Base-by-base conservation (phyloP, 2,888 invertebrate species). In the Scaptomyza flava region DNA sequence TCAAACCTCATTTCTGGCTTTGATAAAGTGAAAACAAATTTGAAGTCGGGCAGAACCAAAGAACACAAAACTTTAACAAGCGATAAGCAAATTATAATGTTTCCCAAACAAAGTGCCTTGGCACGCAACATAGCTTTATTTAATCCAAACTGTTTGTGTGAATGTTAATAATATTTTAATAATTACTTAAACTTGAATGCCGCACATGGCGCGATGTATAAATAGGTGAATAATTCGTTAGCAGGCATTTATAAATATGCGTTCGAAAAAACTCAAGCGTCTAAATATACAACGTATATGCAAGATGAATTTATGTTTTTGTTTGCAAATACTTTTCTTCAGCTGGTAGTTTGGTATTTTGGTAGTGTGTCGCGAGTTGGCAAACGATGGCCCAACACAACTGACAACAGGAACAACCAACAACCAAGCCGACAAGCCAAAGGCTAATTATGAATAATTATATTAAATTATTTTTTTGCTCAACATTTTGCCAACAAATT, bases 311-410 rank as follows among this genome's bases (percentile, higher is more conserved):
- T 87, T 87, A 89, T 82, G 79, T 82, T 81, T 82, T 87, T 89
- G 89, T 89, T 82, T 89, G 82, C 82, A 89, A 89, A 82, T 84
- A 84, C 81, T 87, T 89, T 89, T 73, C 75, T 63, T 14, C 64
- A 36, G 41, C 23, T 50, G 47, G n/a, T n/a, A n/a, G n/a, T n/a
- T n/a, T n/a, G n/a, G n/a, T 14, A 2, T 8, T 14, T 7, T 14
- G n/a, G 68, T 68, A 73, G 77, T 78, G 72, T 81, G 81, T 82
- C 80, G 67, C 64, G 54, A 58, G 56, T 83, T 72, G 78, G 50
- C 77, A 71, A 77, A 54, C 77, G 79, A 65, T 72, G 79, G 69
- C 65, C 68, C 57, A 58, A 70, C 51, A 48, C 4, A 52, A 23
- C 61, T 59, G 78, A 42, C 63, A 67, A 52, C 68, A 68, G 75